A percentile compares a stretch with the other conserved stretches of the same genome.
Evolutionary conservation across 2,888 invertebrate species (phyloP).

Genomic region (Mantis religiosa): DNA sequence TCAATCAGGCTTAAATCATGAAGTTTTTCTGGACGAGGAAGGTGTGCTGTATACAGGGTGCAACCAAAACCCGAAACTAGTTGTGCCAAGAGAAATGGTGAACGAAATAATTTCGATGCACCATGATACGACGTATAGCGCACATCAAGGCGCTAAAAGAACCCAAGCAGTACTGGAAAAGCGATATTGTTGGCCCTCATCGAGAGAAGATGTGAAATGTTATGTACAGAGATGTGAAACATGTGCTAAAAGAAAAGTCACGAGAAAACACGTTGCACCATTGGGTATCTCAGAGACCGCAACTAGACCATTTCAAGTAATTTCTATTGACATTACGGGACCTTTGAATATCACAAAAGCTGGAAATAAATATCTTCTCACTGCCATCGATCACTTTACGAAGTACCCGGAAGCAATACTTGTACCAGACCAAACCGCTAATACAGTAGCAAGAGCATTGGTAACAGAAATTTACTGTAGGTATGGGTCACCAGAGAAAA

Average conservation of each 20-base stretch:
- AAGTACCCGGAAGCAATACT: slow-evolving; percentile 20
- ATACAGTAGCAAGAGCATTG: slow-evolving; percentile 16
- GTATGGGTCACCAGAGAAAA: no score
- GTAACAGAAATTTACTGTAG: slow-evolving; percentile 23
- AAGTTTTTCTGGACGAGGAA: no score
- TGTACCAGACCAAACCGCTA: slow-evolving; percentile 32
- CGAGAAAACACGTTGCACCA: neutral
- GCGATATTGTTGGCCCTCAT: neutral
- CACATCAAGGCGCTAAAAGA: neutral
- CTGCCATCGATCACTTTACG: no score
- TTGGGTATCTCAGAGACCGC: neutral
- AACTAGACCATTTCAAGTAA: neutral
- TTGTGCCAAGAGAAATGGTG: neutral
- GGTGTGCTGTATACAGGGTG: no score
- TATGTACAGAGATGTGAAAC: slow-evolving; percentile 8
- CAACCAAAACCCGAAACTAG: neutral
- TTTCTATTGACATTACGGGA: slow-evolving; percentile 23
- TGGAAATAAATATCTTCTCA: no score
- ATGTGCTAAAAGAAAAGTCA: neutral
- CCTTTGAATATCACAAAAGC: no score
- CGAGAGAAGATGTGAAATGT: neutral
- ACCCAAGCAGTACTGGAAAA: neutral
- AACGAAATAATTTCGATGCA: neutral
- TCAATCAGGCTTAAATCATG: no score
- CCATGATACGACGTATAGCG: neutral